Percentiles rank a stretch among this genome's conserved stretches.
Conservation (phyloP, 2,797 vertebrate species). For the Phataginus tricuspis region DNA sequence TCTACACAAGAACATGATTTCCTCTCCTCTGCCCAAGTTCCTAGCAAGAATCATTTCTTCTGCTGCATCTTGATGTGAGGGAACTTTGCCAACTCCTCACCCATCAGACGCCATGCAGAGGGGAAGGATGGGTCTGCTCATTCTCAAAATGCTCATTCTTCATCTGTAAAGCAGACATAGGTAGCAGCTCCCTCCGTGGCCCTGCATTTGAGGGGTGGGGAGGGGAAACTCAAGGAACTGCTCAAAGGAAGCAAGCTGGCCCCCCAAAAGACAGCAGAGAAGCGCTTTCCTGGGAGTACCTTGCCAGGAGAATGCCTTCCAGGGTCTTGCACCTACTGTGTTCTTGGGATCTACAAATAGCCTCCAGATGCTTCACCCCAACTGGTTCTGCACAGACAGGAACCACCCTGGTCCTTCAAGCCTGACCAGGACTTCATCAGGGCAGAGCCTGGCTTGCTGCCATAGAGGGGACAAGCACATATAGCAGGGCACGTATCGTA, state of each 20-base stretch:
- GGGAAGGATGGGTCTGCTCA: background rate
- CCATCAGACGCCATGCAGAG: too few species aligned
- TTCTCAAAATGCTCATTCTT: background rate
- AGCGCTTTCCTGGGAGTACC: background rate
- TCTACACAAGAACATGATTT: background rate
- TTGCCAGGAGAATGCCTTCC: background rate
- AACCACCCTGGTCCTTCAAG: background rate
- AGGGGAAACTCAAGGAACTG: background rate
- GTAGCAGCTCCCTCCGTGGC: background rate
- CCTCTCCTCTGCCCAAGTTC: background rate
- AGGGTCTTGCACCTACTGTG: too few species aligned
- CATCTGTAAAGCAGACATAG: background rate
- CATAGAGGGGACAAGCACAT: fast-evolving
- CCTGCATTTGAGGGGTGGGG: background rate
- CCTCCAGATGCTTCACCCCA: background rate
- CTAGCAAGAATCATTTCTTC: background rate
- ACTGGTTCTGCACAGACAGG: background rate
- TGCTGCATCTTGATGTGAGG: background rate
- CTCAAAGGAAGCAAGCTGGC: background rate
- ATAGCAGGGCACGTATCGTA: fast-evolving
- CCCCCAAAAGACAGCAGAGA: background rate
- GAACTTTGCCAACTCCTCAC: background rate
- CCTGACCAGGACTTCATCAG: background rate
- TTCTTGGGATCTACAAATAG: fast-evolving
- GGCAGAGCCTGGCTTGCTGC: background rate